phyloP scores from a whole-genome alignment of 1,140 invertebrate genomes.

The Drosophila nannoptera region DNA sequence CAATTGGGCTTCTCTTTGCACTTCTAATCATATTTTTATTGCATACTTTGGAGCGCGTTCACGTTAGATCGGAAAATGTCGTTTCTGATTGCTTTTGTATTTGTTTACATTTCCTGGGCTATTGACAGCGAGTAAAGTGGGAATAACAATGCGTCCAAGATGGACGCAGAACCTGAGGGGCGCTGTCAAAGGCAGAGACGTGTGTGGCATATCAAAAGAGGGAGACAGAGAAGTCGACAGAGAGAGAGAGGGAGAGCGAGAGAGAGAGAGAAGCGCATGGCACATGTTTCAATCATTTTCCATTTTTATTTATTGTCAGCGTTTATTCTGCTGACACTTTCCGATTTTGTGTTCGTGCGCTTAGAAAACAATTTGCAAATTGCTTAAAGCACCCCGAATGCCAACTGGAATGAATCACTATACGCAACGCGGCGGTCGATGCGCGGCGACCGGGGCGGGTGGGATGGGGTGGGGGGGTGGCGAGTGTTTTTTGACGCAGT shows the following conservation, averaged over 20 bases:
- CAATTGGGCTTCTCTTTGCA: constrained; percentile 35
- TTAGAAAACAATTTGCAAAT: constrained; percentile 77
- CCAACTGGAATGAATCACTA: constrained; percentile 45
- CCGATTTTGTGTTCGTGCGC: constrained; percentile 35
- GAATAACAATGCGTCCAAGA: constrained; percentile 37
- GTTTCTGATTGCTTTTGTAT: constrained; percentile 72
- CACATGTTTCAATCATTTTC: constrained; percentile 77
- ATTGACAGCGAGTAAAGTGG: constrained; percentile 55
- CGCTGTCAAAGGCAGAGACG: constrained; percentile 30
- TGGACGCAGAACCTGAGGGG: neutral
- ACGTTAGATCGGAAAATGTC: constrained; percentile 66
- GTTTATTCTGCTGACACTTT: constrained; percentile 76
- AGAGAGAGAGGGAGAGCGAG: too few species aligned
- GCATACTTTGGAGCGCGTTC: constrained; percentile 65
- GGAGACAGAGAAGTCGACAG: too few species aligned
- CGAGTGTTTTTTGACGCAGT: constrained; percentile 59
- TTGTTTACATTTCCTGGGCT: constrained; percentile 70
- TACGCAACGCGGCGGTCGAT: neutral
- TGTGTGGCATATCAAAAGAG: constrained; percentile 69
- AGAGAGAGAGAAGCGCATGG: constrained; percentile 40
- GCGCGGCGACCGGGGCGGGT: constrained; percentile 23
- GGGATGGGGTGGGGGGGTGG: too few species aligned
- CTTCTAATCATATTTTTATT: constrained; percentile 70
- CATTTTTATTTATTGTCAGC: constrained; percentile 77
- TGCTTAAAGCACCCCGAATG: constrained; percentile 55